phyloP scores from a whole-genome alignment of 2,797 vertebrate genomes.

The Poecilia wingei region DNA sequence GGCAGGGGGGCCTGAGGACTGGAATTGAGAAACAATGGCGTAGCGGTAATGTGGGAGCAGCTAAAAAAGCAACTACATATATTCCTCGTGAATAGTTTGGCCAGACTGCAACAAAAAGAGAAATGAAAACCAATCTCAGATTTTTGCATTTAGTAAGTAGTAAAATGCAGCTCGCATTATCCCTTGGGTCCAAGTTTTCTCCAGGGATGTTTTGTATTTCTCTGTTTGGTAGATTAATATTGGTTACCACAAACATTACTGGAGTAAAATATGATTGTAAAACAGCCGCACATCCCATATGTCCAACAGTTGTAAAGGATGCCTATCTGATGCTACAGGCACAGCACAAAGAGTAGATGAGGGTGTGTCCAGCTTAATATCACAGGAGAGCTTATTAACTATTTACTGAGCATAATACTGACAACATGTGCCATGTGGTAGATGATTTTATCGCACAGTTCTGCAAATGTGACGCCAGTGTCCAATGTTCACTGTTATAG shows the following conservation, averaged over 20 bases:
- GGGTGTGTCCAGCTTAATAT: constrained; percentile 25
- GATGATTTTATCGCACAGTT: neutral
- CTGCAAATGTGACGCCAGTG: neutral
- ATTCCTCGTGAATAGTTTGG: neutral
- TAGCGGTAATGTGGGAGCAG: neutral
- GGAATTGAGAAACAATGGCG: too few species aligned
- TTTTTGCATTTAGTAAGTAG: neutral
- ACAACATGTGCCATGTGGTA: constrained; percentile 14
- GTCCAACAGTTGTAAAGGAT: constrained; percentile 1
- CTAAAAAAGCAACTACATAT: neutral
- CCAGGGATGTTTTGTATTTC: neutral
- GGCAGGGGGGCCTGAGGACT: too few species aligned
- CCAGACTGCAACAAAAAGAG: neutral
- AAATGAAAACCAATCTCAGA: neutral
- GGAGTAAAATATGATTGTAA: neutral
- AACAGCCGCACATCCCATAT: constrained; percentile 10
- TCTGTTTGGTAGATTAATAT: neutral
- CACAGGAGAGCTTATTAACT: constrained; percentile 7
- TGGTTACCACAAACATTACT: neutral
- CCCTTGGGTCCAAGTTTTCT: neutral
- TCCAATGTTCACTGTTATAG: neutral
- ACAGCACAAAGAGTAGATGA: neutral
- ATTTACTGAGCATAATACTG: constrained; percentile 9
- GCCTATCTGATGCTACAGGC: neutral
- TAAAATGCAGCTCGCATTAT: neutral